phyloP scores from a whole-genome alignment of 1,140 invertebrate genomes.

The Drosophila jambulina region DNA sequence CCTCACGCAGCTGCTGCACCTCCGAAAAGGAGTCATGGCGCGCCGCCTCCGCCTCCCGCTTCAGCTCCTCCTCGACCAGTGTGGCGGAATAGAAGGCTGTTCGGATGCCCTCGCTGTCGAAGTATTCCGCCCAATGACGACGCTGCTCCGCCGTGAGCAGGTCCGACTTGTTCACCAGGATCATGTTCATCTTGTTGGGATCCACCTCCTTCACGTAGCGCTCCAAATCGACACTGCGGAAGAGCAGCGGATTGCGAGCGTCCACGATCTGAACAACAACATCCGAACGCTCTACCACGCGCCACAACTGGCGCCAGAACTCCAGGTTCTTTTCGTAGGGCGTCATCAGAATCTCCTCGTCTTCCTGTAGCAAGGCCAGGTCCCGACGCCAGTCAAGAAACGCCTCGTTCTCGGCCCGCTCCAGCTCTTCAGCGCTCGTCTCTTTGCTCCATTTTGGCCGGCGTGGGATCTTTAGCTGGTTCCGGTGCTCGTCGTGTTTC shows the following conservation, averaged over 20 bases:
- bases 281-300: constrained; percentile 98
- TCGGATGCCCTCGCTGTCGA: constrained; percentile 88
- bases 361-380: constrained; percentile 92
- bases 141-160: constrained; percentile 94
- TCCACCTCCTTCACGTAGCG: constrained; percentile 95
- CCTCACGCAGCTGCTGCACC: constrained; percentile 75
- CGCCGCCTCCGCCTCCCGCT: constrained; percentile 82
- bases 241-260: constrained; percentile 97
- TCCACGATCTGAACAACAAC: constrained; percentile 98
- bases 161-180: constrained; percentile 99
- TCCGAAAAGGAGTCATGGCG: constrained; percentile 60
- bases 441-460: constrained; percentile 93
- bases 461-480: constrained; percentile 91
- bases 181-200: constrained; percentile 91
- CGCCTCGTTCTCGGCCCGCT: constrained; percentile 90
- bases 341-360: constrained; percentile 93
- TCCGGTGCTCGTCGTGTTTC: constrained; percentile 89
- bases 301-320: constrained; percentile 99
- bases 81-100: constrained; percentile 95
- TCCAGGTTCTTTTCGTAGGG: constrained; percentile 99
- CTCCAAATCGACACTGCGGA: constrained; percentile 97
- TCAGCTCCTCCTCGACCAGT: constrained; percentile 87
- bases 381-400: constrained; percentile 96
- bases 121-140: constrained; percentile 95
- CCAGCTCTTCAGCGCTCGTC: constrained; percentile 92